Base-by-base conservation (phyloP, 2,113 vertebrate species). In the Pithys albifrons region DNA sequence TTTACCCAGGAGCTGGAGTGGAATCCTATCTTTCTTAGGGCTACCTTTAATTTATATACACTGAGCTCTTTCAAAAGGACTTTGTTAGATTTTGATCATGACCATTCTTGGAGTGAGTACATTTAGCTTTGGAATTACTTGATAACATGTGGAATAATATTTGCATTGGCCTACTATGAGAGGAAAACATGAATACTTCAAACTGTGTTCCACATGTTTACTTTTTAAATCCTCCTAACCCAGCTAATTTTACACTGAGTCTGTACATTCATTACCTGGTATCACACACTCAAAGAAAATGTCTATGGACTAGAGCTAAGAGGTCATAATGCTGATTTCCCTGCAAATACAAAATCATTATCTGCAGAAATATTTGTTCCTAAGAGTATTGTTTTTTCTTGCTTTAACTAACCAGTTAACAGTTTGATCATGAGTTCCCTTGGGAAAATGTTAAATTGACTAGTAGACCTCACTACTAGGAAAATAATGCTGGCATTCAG, bases 121-220 rank as follows among this genome's bases (percentile, higher is more conserved):
- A 71, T 96, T 95, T 94, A 94, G 76, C 81, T 97, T 97, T 89
- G 61, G 91, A 97, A 97, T 97, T 94, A 96, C 93, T 97, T 96
- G 97, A 97, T 97, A 97, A 94, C 97, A 97, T 91, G 94, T 97
- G 96, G 88, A 96, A 97, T 96, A 97, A 97, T 97, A 97, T 97
- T 97, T 97, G 94, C 67, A 45, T 96, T 97, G 96, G 96, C 89
- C 66, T 92, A 7, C 82, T 91, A 94, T 94, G 76, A 96, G 93
- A 96, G 92, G 76, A 97, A 97, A 96, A 96, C 85, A 96, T 46
- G 94, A 96, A 86, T 96, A 96, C 93, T 96, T 97, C 97, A 95
- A 97, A 97, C 95, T 96, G 93, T 95, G 93, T 96, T 96, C 93
- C 88, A 93, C 61, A 80, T 96, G 97, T 97, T 97, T 97, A 91